Percentiles rank a stretch among this genome's conserved stretches.
Conservation (phyloP, 64 coral and sea anemone genomes). For the Montipora capricornis region DNA sequence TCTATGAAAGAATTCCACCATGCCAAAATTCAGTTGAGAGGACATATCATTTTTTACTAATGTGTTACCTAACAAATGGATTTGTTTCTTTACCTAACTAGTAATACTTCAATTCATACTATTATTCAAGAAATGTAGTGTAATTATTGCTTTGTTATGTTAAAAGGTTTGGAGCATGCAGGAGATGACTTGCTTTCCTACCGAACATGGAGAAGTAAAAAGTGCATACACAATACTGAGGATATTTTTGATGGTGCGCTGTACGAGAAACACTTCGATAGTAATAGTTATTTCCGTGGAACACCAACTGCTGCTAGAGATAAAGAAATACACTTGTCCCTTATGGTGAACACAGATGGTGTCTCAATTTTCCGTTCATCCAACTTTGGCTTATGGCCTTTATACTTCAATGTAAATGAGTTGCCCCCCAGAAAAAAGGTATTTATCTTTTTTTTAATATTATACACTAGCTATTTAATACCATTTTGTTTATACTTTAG, state of each 20-base stretch:
- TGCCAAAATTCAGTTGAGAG: too few species aligned
- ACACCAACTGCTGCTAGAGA: slow-evolving; percentile 1
- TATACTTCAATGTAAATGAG: too few species aligned
- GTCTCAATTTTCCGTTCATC: slow-evolving; percentile 27
- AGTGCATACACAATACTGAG: slow-evolving; percentile 1
- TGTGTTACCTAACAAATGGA: too few species aligned
- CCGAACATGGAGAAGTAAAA: slow-evolving; percentile 14
- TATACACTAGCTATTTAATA: too few species aligned
- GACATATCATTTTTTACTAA: too few species aligned
- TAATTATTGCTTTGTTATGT: not conserved
- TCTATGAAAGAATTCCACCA: too few species aligned
- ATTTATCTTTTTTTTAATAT: too few species aligned
- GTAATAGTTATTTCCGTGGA: slow-evolving; percentile 22
- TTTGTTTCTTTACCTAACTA: too few species aligned
- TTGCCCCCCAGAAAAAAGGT: too few species aligned
- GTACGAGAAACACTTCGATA: not conserved
- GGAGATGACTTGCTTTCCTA: slow-evolving; percentile 34
- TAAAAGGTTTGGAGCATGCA: not conserved
- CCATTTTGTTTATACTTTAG: too few species aligned
- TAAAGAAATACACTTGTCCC: slow-evolving; percentile 29
- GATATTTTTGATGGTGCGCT: slow-evolving; percentile 63
- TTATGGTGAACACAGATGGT: slow-evolving; percentile 51
- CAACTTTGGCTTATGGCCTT: slow-evolving; percentile 23
- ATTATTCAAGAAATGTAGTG: too few species aligned
- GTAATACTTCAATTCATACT: too few species aligned